Evolutionary conservation across 2,113 vertebrate genomes (phyloP).

Genomic region (Poicephalus meyeri): DNA sequence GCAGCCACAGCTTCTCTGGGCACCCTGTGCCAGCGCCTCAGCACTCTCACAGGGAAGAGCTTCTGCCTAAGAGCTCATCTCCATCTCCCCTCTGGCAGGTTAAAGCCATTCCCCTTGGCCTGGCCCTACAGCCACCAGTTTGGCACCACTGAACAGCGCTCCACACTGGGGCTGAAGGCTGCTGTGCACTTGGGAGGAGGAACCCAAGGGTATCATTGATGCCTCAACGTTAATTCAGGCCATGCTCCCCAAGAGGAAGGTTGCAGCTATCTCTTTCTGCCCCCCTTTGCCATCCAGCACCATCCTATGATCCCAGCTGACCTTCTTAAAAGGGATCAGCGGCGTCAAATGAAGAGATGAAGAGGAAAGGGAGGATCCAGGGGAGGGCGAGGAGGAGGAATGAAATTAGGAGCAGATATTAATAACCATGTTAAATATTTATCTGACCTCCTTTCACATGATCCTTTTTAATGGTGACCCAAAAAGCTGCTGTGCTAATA

Average conservation of each 20-base stretch:
- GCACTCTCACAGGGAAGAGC: no score
- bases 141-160: accelerated
- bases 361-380: not conserved
- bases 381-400: slow-evolving; percentile 22
- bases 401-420: slow-evolving; percentile 74
- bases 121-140: not conserved
- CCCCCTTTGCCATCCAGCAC: not conserved
- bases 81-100: no score
- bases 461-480: slow-evolving; percentile 67
- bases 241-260: not conserved
- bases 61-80: no score
- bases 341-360: not conserved
- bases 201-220: not conserved
- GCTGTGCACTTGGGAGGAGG: not conserved
- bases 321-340: slow-evolving; percentile 74
- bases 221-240: not conserved
- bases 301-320: not conserved
- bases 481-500: slow-evolving; percentile 48
- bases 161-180: accelerated
- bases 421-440: slow-evolving; percentile 76
- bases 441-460: slow-evolving; percentile 72
- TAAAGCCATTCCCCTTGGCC: no score
- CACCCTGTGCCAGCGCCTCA: no score
- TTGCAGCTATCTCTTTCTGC: not conserved
- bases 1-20: no score